A percentile compares a stretch with the other conserved stretches of the same genome.
These are phyloP conservation scores for Drosophila aldrichi DNA, from an alignment of 2,888 invertebrate species.

Conservation along the genomic window DNA sequence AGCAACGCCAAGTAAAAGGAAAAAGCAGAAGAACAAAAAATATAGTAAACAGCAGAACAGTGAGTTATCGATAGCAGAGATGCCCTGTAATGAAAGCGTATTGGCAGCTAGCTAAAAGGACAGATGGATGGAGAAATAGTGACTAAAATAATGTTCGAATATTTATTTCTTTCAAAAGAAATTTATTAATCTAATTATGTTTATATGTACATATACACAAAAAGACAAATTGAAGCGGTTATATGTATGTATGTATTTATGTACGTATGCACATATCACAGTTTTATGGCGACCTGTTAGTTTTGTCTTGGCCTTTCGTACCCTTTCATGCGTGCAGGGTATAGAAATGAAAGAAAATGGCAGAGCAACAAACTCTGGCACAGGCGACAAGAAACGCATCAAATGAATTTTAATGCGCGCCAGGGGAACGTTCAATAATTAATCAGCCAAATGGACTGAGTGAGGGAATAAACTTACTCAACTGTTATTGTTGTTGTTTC, in stretches of 20 bases:
- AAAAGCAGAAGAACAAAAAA: too few species aligned
- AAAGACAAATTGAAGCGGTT: background rate
- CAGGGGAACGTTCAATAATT: slow-evolving; percentile 66
- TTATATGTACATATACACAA: background rate
- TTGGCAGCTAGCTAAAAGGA: background rate
- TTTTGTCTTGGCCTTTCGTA: background rate
- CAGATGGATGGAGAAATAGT: background rate
- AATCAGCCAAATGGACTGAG: slow-evolving; percentile 62
- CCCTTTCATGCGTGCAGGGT: slow-evolving; percentile 13
- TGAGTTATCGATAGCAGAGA: slow-evolving; percentile 3
- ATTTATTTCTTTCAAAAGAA: background rate
- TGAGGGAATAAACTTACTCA: slow-evolving; percentile 19
- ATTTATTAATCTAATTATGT: background rate
- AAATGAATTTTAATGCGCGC: slow-evolving; percentile 72
- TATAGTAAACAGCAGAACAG: background rate
- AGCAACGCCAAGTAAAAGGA: slow-evolving; percentile 11
- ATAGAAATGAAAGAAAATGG: slow-evolving; percentile 10
- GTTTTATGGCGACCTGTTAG: background rate
- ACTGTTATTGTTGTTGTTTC: slow-evolving; percentile 1
- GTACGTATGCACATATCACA: background rate
- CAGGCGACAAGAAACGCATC: slow-evolving; percentile 73
- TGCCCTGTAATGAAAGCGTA: background rate
- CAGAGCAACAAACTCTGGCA: slow-evolving; percentile 38
- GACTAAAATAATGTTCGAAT: background rate
- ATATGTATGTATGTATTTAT: background rate